A percentile compares a stretch with the other conserved stretches of the same genome.
Conservation (phyloP, 2,113 vertebrate genomes). For the Microcebus jonahi region DNA sequence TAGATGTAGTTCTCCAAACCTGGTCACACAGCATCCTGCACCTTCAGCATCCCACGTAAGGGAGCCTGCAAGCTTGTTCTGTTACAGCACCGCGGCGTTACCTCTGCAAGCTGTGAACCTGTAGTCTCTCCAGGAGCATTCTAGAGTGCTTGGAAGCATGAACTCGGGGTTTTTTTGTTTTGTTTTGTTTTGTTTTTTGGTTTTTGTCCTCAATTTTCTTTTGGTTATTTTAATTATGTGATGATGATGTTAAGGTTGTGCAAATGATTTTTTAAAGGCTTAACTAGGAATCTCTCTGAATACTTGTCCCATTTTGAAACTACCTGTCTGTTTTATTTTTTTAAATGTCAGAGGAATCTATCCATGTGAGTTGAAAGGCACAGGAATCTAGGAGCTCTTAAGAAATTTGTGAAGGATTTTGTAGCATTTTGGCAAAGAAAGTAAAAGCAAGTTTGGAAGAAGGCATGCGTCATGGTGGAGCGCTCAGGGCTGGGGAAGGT, state of each 20-base stretch:
- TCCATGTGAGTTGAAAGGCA: slow-evolving; percentile 42
- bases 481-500: not conserved
- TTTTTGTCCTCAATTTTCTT: slow-evolving; percentile 64
- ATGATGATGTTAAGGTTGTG: slow-evolving; percentile 78
- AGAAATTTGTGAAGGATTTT: slow-evolving; percentile 73
- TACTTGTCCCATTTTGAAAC: slow-evolving; percentile 48
- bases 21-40: slow-evolving; percentile 71
- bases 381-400: slow-evolving; percentile 55
- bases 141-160: slow-evolving; percentile 73
- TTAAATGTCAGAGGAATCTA: not conserved
- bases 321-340: slow-evolving; percentile 39
- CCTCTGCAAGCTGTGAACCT: slow-evolving; percentile 82
- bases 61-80: slow-evolving; percentile 75
- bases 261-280: slow-evolving; percentile 72
- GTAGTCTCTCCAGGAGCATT: slow-evolving; percentile 36
- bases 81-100: slow-evolving; percentile 64
- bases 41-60: slow-evolving; percentile 23
- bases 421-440: slow-evolving; percentile 54
- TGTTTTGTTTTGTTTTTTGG: not conserved
- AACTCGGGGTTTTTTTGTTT: slow-evolving; percentile 30
- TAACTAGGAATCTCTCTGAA: slow-evolving; percentile 38
- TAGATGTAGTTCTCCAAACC: slow-evolving; percentile 73
- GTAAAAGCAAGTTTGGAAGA: slow-evolving; percentile 85
- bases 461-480: slow-evolving; percentile 61
- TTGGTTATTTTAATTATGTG: slow-evolving; percentile 67